Base-by-base conservation (phyloP, 2,888 invertebrate species). In the Theodoxus fluviatilis region DNA sequence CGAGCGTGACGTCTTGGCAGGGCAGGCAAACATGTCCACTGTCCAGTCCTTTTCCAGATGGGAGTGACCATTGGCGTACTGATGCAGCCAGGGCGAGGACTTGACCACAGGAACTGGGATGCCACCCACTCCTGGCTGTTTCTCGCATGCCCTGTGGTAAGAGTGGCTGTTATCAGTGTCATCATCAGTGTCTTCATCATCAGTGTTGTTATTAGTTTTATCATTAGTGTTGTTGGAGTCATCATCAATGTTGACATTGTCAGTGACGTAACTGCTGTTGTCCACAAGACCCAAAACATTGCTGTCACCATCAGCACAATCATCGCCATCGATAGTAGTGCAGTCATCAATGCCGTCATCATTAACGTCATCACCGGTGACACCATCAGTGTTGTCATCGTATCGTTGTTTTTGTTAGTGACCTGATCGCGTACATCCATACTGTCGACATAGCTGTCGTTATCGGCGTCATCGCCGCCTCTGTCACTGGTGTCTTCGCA, bases 81-180 rank as follows among this genome's bases (percentile, higher is more conserved):
- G 79, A 67, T 83, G 81, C 64, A 81, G 73, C 81, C 84, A 84
- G 40, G 83, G 77, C 6, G 78, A 70, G 55, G 82, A 74, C 52
- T 81, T 82, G 35, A 82, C 82, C 33, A 84, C 84, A 6, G 83
- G 83, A 7, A 83, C 83, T 7, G 83, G 82, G n/a, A 83, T 83
- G 18, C 81, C 81, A 3, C 76, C 77, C 31, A 79, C 75, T 35
- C 76, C 71, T 37, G 80, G 73, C 71, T 83, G 82, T 70, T 84
- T 84, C 67, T 83, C 81, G 76, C 80, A 83, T 40, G 80, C 78
- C 67, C 84, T 83, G 73, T 25, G 63, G 43, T 67, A 37, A 40
- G n/a, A 25, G 38, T 9, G 9, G 9, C 7, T 7, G n/a, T 18
- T n/a, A 55, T 55, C 9, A 55, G 9, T 55, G 9, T 55, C 9